Evolutionary conservation across 2,113 vertebrate species (phyloP), one percentile per base, ranked within the genome.

Genomic region (Romanogobio albipinnatus): DNA sequence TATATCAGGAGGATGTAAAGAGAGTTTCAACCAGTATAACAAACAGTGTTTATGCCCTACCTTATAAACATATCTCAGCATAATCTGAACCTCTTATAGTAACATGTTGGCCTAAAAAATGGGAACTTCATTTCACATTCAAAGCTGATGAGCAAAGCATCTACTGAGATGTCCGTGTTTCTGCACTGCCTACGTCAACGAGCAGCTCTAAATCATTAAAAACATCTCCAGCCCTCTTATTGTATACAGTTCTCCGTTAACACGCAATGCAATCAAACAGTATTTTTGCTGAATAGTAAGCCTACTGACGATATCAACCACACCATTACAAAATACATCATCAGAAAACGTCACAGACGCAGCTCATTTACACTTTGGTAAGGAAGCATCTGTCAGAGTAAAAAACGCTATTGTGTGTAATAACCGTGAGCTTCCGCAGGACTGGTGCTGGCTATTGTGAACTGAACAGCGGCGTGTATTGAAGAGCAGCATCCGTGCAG

Each of bases 401-500:
- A 24, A 47, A 74, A 43, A 13, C 70, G 26, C 70, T 15, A 74
- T 74, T 74, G 70, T 74, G 5, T 2, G 70, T 74, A 47, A 14
- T 74, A 45, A 26, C 26, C 43, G n/a, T 9, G 22, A 15, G 70
- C 70, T 74, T 74, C 70, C 13, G 70, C 13, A 24, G n/a, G n/a
- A 47, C 70, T 71, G 68, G 36, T n/a, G 68, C 33, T 71, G 66
- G 68, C 68, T 74, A 74, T 74, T 74, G 70, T 74, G 43, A 74
- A 14, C 1, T 19, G 5, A 71, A n/a, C 68, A 71, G 68, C 36
- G 19, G 36, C 3, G 5, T 58, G 51, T 36, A 77, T 77, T 77
- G 26, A 53, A 70, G 61, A 58, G 61, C 45, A 84, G 2, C 53
- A 75, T 59, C 39, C 36, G 58, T 62, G 39, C 39, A 79, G 58